A percentile compares a stretch with the other conserved stretches of the same genome.
Evolutionary conservation across 1,140 invertebrate species (phyloP).

Genomic region (Phymastichus coffea): DNA sequence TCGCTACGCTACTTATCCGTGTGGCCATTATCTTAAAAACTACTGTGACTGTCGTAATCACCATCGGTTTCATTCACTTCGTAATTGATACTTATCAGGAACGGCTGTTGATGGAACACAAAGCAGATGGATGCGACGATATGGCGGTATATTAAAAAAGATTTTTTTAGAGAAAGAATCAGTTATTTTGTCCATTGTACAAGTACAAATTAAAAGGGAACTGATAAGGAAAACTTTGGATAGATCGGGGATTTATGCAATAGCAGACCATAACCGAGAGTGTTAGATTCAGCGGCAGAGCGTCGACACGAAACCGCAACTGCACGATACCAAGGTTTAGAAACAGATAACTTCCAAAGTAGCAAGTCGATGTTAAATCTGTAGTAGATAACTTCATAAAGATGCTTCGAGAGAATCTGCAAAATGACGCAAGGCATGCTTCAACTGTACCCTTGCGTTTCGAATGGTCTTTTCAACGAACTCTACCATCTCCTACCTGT

Average conservation of each 20-base stretch:
- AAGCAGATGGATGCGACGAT: conserved; percentile 59
- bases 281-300: too few relatives aligned
- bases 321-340: too few relatives aligned
- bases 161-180: too few relatives aligned
- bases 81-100: too few relatives aligned
- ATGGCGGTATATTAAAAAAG: conserved; percentile 63
- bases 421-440: conserved; percentile 75
- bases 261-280: too few relatives aligned
- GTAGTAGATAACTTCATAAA: conserved; percentile 92
- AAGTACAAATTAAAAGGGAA: too few relatives aligned
- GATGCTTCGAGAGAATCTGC: conserved; percentile 80
- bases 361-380: conserved; percentile 85
- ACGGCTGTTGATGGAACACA: conserved; percentile 62
- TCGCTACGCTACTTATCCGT: too few relatives aligned
- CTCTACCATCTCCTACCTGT: conserved; percentile 76
- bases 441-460: conserved; percentile 71
- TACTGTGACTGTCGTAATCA: too few relatives aligned
- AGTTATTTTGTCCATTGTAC: too few relatives aligned
- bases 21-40: too few relatives aligned
- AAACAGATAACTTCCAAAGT: conserved; percentile 81
- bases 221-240: conserved; percentile 37
- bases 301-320: too few relatives aligned
- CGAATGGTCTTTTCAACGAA: conserved; percentile 75
- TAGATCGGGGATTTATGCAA: conserved; percentile 54
- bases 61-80: too few relatives aligned